Evolutionary conservation across 2,797 vertebrate genomes (phyloP), one percentile per base, ranked within the genome.

Genomic region (Eulemur albifrons): DNA sequence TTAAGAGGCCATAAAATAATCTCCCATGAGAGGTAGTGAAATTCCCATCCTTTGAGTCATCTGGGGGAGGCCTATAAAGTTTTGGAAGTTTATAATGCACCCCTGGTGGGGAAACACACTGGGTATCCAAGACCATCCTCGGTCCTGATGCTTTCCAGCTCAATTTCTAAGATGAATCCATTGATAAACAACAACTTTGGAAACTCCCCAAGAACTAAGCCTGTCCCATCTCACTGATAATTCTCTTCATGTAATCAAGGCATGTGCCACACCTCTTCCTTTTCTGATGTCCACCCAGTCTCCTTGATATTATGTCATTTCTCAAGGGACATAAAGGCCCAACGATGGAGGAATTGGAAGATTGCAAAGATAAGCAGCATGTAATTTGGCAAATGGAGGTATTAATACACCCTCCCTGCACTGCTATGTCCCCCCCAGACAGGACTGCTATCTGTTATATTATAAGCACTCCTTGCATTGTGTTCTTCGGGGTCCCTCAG

Each of bases 1-100:
- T 97, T 96, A 94, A 94, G 67, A 96, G 96, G 81, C 79, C 63
- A 75, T 96, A 95, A 94, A 97, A 98, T 92, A 94, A 40, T 96
- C 80, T 97, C 75, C 50, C 61, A 84, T 11, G 72, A 96, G 95
- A 95, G 88, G 88, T 96, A 94, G 73, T 95, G 82, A 95, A 94
- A 97, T 96, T 97, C 96, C 89, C 97, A 77, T 96, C 40, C 61
- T 87, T 89, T 97, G 96, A 98, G 92, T 97, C 95, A 98, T 77
- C 90, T 80, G 93, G 59, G 85, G 81, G 65, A 93, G 89, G 87
- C 75, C 81, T 67, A 79, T 77, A 85, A 93, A 95, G 69, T 90
- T 92, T 61, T 90, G 84, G 70, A 94, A 96, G 81, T 70, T 65
- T 83, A 77, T 81, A 52, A 82, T 10, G 10, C 88, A 83, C 59